phyloP scores from a whole-genome alignment of 2,113 vertebrate species.

The Microcebus jonahi region DNA sequence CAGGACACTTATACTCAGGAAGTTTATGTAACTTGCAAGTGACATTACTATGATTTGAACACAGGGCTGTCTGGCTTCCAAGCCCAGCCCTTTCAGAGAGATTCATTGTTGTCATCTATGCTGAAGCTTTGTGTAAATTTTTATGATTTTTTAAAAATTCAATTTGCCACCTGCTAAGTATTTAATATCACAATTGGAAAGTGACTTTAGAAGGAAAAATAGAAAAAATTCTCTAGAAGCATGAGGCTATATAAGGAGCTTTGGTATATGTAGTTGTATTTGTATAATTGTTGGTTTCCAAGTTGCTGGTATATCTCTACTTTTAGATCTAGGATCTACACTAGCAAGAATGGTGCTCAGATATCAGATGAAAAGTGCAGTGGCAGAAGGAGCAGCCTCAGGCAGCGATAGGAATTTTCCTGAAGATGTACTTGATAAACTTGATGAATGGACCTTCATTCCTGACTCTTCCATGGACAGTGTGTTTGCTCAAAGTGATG shows the following conservation, averaged over 20 bases:
- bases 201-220: neutral
- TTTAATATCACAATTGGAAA: neutral
- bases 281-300: neutral
- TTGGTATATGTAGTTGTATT: neutral
- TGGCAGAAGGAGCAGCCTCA: constrained; percentile 73
- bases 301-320: neutral
- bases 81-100: neutral
- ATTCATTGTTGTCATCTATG: neutral
- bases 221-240: neutral
- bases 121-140: neutral
- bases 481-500: constrained; percentile 87
- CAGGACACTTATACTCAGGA: neutral
- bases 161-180: neutral
- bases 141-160: neutral
- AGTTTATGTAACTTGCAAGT: neutral
- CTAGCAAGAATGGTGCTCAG: constrained; percentile 90
- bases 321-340: constrained; percentile 87
- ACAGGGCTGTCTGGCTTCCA: neutral
- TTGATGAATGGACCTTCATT: constrained; percentile 88
- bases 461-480: constrained; percentile 87
- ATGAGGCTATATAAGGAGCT: neutral
- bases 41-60: neutral
- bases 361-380: constrained; percentile 86
- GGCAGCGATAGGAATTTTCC: constrained; percentile 82
- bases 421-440: constrained; percentile 89